Evolutionary conservation across 2,888 invertebrate genomes (phyloP).

Genomic region (Hemistola chrysoprasaria): DNA sequence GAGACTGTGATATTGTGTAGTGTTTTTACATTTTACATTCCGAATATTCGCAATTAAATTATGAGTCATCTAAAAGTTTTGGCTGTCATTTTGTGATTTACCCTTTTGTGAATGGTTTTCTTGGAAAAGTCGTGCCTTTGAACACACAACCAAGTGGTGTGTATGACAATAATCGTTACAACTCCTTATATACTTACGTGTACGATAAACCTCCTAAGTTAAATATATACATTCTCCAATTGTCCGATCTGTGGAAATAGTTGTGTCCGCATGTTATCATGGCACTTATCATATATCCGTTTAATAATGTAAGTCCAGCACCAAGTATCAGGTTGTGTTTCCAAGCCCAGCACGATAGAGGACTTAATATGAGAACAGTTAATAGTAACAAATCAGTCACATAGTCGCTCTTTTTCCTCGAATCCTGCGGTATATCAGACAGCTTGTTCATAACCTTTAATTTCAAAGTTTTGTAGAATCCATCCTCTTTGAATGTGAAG

Average conservation of each 20-base stretch:
- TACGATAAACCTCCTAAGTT: conserved; percentile 86
- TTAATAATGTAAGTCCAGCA: conserved; percentile 43
- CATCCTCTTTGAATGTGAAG: conserved; percentile 87
- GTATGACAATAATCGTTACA: too few relatives aligned
- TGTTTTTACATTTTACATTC: too few relatives aligned
- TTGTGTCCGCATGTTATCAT: conserved; percentile 87
- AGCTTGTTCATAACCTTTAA: conserved; percentile 78
- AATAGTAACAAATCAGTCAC: conserved; percentile 53
- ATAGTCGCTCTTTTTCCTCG: conserved; percentile 55
- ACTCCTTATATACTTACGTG: conserved; percentile 79
- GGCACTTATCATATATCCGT: conserved; percentile 50
- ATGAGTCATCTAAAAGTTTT: too few relatives aligned
- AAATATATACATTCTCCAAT: conserved; percentile 91
- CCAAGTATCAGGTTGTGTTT: conserved; percentile 48
- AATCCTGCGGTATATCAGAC: conserved; percentile 70
- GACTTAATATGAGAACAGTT: conserved; percentile 44
- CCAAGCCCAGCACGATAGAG: conserved; percentile 57
- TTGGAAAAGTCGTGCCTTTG: too few relatives aligned
- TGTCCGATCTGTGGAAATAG: conserved; percentile 90
- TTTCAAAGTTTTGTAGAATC: conserved; percentile 90
- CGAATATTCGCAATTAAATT: too few relatives aligned
- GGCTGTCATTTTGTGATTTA: too few relatives aligned
- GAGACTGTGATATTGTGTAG: too few relatives aligned
- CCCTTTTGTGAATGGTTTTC: too few relatives aligned
- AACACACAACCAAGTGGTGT: too few relatives aligned